Evolutionary conservation across 1,140 invertebrate species (phyloP).

Genomic region (Tribolium castaneum): DNA sequence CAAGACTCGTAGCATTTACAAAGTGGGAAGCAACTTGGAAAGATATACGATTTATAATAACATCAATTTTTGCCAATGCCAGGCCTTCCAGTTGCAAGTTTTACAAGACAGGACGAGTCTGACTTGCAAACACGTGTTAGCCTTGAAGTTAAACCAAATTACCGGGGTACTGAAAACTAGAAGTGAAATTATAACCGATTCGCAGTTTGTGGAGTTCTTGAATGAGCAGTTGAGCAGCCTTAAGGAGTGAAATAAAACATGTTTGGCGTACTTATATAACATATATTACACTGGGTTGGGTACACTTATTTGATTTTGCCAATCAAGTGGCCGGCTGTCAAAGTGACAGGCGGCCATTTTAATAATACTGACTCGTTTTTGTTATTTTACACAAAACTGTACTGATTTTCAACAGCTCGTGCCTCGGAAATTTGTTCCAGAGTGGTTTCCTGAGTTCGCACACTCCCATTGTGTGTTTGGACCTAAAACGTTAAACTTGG

Average conservation of each 20-base stretch:
- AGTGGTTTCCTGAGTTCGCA: slow-evolving; percentile 67
- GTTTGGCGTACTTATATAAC: not conserved
- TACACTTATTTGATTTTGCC: not conserved
- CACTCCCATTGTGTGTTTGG: slow-evolving; percentile 66
- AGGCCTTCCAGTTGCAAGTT: slow-evolving; percentile 70
- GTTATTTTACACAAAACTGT: slow-evolving; percentile 69
- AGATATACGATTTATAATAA: slow-evolving; percentile 71
- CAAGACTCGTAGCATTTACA: slow-evolving; percentile 64
- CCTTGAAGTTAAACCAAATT: slow-evolving; percentile 68
- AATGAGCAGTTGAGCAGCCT: slow-evolving; percentile 48
- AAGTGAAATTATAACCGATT: slow-evolving; percentile 64
- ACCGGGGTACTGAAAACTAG: slow-evolving; percentile 62
- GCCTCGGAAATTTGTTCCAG: slow-evolving; percentile 64
- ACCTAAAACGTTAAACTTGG: slow-evolving; percentile 56
- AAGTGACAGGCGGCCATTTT: not conserved
- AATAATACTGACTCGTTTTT: not conserved
- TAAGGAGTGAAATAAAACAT: slow-evolving; percentile 5
- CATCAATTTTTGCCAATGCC: slow-evolving; percentile 74
- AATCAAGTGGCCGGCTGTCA: too few relatives aligned
- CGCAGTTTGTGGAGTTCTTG: slow-evolving; percentile 53
- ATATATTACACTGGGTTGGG: not conserved
- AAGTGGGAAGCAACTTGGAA: slow-evolving; percentile 70
- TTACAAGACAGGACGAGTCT: slow-evolving; percentile 65
- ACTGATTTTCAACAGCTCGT: slow-evolving; percentile 75
- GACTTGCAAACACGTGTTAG: slow-evolving; percentile 76